A percentile compares a stretch with the other conserved stretches of the same genome.
Conservation (phyloP, 2,888 invertebrate genomes). For the Drosophila rellima region DNA sequence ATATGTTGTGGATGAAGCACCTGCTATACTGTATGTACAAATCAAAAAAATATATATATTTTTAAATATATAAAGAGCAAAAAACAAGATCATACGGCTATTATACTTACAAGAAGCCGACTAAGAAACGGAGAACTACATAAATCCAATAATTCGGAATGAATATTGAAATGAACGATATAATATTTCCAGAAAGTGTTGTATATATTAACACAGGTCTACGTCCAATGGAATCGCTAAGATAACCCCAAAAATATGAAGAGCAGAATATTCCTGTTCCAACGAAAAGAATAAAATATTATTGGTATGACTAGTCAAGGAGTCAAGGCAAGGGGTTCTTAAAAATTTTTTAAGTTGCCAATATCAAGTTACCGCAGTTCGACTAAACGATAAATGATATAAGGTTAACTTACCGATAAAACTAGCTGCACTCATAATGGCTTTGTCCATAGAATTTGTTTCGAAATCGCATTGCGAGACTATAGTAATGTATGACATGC, state of each 20-base stretch:
- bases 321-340: not conserved
- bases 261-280: conserved; percentile 86
- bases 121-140: conserved; percentile 86
- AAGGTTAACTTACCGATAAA: conserved; percentile 87
- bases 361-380: not conserved
- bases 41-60: not conserved
- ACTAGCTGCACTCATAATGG: conserved; percentile 89
- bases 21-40: conserved; percentile 82
- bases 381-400: not conserved
- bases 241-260: conserved; percentile 88
- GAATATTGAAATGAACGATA: conserved; percentile 87
- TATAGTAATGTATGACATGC: conserved; percentile 89
- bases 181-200: conserved; percentile 86
- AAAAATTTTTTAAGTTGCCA: not conserved
- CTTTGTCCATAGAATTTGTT: conserved; percentile 87
- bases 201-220: conserved; percentile 86
- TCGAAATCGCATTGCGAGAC: conserved; percentile 90
- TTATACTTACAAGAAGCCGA: conserved; percentile 86
- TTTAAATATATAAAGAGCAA: not conserved
- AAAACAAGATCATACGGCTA: conserved; percentile 2
- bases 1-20: conserved; percentile 85
- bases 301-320: not conserved
- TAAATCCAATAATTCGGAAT: conserved; percentile 87
- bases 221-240: conserved; percentile 87
- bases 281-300: not conserved